Conservation (phyloP, 2,888 invertebrate genomes). For the Unio pictorum region DNA sequence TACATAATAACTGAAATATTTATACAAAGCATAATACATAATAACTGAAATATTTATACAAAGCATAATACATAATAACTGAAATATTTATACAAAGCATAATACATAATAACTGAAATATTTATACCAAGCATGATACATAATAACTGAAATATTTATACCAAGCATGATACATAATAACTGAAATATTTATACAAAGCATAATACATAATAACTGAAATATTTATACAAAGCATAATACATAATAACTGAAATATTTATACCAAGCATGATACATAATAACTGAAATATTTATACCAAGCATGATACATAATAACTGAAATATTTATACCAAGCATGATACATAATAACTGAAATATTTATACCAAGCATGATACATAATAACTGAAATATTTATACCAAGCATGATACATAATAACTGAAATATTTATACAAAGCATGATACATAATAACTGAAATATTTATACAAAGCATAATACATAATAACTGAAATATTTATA, state of each 20-base stretch:
- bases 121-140: not conserved
- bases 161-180: too few relatives aligned
- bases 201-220: conserved; percentile 19
- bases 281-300: conserved; percentile 19
- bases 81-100: too few relatives aligned
- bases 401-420: conserved; percentile 12
- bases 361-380: not conserved
- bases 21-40: too few relatives aligned
- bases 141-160: conserved; percentile 19
- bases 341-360: conserved; percentile 18
- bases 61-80: too few relatives aligned
- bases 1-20: too few relatives aligned
- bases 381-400: conserved; percentile 13
- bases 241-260: conserved; percentile 11
- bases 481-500: conserved; percentile 19
- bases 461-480: not conserved
- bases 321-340: conserved; percentile 5
- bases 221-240: not conserved
- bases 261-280: not conserved
- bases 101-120: too few relatives aligned
- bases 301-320: conserved; percentile 4
- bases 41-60: too few relatives aligned
- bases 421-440: conserved; percentile 4
- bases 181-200: conserved; percentile 14
- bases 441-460: conserved; percentile 10